A percentile compares a stretch with the other conserved stretches of the same genome.
Conservation (phyloP, 1,140 invertebrate species). For the Geopemphigus sp. region DNA sequence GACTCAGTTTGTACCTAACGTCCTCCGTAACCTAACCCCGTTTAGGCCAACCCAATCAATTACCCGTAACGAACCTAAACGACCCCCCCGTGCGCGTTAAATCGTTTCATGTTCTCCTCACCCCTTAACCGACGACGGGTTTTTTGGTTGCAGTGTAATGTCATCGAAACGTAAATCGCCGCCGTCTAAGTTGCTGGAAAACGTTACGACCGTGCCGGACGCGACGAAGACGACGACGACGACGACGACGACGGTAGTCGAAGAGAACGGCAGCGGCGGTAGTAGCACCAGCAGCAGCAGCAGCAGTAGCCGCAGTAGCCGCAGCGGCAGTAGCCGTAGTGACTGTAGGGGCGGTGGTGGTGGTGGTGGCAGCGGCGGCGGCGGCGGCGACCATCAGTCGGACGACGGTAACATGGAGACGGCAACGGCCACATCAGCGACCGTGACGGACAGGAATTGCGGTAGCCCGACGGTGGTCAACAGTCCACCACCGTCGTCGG, state of each 20-base stretch:
- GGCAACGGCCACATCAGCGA: neutral
- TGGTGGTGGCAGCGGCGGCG: neutral
- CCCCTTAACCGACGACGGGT: too few species aligned
- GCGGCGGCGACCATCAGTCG: neutral
- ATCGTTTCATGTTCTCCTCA: too few species aligned
- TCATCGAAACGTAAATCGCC: conserved; percentile 91
- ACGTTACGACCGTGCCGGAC: conserved; percentile 53
- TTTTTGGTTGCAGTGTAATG: conserved; percentile 70
- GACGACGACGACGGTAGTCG: neutral
- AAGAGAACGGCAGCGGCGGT: neutral
- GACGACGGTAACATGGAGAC: conserved; percentile 32
- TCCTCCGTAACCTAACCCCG: too few species aligned
- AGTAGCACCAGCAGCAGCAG: neutral
- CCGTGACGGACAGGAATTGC: neutral
- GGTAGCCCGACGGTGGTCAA: conserved; percentile 18
- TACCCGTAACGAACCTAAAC: too few species aligned
- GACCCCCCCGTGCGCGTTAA: neutral
- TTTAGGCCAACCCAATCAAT: too few species aligned
- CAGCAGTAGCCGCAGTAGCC: neutral
- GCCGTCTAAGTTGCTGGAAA: conserved; percentile 84
- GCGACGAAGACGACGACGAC: neutral
- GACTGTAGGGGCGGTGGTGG: neutral
- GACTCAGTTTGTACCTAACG: too few species aligned
- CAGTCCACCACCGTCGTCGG: conserved; percentile 15
- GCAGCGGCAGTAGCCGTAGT: neutral